Base-by-base conservation (phyloP, 2,888 invertebrate species). In the Ennomos quercinarius region DNA sequence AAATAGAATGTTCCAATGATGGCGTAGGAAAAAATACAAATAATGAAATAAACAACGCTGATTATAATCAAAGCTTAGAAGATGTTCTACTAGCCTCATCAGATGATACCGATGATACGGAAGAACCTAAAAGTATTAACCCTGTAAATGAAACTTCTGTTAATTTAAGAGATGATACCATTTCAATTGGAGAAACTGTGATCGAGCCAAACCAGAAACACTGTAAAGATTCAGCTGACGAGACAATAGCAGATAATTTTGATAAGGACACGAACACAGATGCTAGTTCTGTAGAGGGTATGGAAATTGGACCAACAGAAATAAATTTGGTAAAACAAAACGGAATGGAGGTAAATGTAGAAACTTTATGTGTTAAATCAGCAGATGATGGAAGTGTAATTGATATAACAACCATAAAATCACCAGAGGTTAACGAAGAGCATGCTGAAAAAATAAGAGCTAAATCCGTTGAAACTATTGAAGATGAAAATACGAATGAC, bases 11-110 rank as follows among this genome's bases (percentile, higher is more conserved):
- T 44, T 68, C 73, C 27, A 60, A 55, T 45, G 41, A 43, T 11
- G 67, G 60, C 34, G 50, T 54, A 49, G 52, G 67, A 39, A 70
- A 71, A 41, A 69, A 63, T 55, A 57, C 58, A 47, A 62, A 56
- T 17, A 67, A 56, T 17, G 67, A 64, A 64, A 74, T 67, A 27
- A 80, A 76, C 61, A 78, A 77, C 65, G 68, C 78, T 10, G 77
- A 80, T 63, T 72, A 70, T 61, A 77, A 69, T 59, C 79, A 76
- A 49, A 63, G 74, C 0, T 64, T 79, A 39, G 87, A 85, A 76
- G 73, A 87, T 72, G 78, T 85, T 55, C 68, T 86, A 9, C 71
- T 89, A 17, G 86, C 84, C 47, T 61, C 55, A 10, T 47, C 55
- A 4, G 55, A 61, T 54, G 63, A 63, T 10, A 38, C 11, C 12